A percentile compares a stretch with the other conserved stretches of the same genome.
Conservation (phyloP, 2,797 vertebrate species). For the Galagoides demidoff region DNA sequence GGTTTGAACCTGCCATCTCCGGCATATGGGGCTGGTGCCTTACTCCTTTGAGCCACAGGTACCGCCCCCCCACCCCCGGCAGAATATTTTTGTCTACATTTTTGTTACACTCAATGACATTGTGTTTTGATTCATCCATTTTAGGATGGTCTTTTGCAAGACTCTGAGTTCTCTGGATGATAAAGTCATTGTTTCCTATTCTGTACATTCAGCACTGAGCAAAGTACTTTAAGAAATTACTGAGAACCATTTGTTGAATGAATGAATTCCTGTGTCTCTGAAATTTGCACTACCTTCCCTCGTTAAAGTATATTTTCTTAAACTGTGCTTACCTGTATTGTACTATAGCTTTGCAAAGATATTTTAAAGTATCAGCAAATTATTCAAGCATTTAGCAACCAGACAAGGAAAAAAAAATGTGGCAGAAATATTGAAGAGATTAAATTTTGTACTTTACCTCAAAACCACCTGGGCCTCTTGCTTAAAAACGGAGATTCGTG, state of each 20-base stretch:
- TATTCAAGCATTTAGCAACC: background rate
- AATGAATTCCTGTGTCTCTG: background rate
- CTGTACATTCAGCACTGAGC: background rate
- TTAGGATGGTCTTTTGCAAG: background rate
- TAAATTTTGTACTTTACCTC: background rate
- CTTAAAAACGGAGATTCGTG: background rate
- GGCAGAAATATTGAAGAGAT: background rate
- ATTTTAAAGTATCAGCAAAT: background rate
- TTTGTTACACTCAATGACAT: background rate
- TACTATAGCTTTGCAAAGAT: background rate
- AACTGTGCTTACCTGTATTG: background rate
- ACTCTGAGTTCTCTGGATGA: background rate
- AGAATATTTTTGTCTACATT: background rate
- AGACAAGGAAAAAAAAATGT: constrained; percentile 17
- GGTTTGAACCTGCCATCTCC: too few relatives aligned
- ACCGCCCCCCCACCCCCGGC: too few relatives aligned
- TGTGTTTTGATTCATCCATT: background rate
- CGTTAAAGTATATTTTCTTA: constrained; percentile 18
- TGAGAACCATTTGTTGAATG: background rate
- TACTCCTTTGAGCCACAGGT: too few relatives aligned
- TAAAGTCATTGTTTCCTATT: background rate
- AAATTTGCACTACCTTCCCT: background rate
- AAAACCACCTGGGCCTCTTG: background rate
- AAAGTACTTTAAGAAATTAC: background rate
- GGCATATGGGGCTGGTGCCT: too few relatives aligned